phyloP scores from a whole-genome alignment of 2,797 vertebrate species.

The Falco naumanni region DNA sequence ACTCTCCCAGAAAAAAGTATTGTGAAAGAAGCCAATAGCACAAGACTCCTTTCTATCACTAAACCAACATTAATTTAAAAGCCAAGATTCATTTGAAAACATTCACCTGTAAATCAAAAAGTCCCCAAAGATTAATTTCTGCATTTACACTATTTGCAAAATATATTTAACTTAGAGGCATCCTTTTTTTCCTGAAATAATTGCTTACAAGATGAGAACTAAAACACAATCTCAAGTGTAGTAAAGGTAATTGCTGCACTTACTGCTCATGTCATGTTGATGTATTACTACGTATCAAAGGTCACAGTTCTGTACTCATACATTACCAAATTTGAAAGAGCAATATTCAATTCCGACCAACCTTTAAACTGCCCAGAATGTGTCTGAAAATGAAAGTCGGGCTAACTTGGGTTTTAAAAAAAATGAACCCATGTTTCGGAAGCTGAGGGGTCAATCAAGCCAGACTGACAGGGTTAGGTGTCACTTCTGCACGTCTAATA shows the following conservation, averaged over 20 bases:
- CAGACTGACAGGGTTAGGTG: slow-evolving; percentile 85
- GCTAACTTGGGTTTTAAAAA: slow-evolving; percentile 72
- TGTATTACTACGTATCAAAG: slow-evolving; percentile 93
- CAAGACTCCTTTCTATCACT: not conserved
- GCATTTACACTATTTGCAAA: slow-evolving; percentile 58
- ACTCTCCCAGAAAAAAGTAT: not conserved
- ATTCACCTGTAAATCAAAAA: slow-evolving; percentile 40
- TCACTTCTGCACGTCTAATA: slow-evolving; percentile 87
- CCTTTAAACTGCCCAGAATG: slow-evolving; percentile 84
- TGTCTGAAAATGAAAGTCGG: slow-evolving; percentile 78
- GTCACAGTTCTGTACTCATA: slow-evolving; percentile 99
- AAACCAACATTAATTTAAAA: slow-evolving; percentile 35
- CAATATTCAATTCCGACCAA: slow-evolving; percentile 88
- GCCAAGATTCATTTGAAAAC: not conserved
- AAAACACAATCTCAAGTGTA: slow-evolving; percentile 72
- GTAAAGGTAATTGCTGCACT: slow-evolving; percentile 90
- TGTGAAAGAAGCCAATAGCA: not conserved
- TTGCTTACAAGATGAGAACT: slow-evolving; percentile 72
- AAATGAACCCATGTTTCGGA: slow-evolving; percentile 84
- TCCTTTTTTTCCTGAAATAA: slow-evolving; percentile 69
- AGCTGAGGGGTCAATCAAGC: slow-evolving; percentile 95
- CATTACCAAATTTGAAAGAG: slow-evolving; percentile 99
- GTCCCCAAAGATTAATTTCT: slow-evolving; percentile 30
- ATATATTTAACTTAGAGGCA: slow-evolving; percentile 44
- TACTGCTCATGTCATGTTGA: slow-evolving; percentile 96